phyloP scores from a whole-genome alignment of 2,113 vertebrate genomes.

The Prunella fulvescens region DNA sequence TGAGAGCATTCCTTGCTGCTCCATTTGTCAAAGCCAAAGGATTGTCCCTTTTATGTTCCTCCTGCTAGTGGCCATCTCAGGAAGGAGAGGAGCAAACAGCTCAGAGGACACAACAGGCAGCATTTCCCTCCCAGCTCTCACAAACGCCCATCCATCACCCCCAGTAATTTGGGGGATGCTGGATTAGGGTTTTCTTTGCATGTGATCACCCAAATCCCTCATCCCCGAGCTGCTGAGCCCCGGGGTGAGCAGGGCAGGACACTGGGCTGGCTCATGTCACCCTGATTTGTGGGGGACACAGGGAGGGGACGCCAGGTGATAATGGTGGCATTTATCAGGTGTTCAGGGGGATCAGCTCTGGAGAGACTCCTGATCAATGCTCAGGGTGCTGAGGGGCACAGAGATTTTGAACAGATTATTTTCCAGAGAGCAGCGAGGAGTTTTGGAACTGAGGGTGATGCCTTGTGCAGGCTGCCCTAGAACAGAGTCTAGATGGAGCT shows the following conservation, averaged over 20 bases:
- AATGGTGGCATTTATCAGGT: not conserved
- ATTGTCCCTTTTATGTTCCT: not conserved
- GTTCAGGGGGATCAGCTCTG: not conserved
- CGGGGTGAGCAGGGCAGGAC: not conserved
- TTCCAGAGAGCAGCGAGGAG: not conserved
- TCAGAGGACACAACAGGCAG: not conserved
- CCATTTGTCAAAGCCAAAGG: not conserved
- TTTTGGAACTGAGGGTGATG: not conserved
- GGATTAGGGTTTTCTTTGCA: not conserved
- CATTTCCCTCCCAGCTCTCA: not conserved
- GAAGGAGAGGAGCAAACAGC: not conserved
- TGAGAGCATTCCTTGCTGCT: not conserved
- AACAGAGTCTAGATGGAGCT: not conserved
- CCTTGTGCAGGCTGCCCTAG: not conserved
- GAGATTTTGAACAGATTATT: not conserved
- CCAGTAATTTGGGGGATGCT: not conserved
- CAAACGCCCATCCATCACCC: not conserved
- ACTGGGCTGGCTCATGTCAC: accelerated
- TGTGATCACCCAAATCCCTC: not conserved
- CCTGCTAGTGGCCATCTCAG: not conserved
- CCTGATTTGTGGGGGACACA: not conserved
- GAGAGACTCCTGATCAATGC: not conserved
- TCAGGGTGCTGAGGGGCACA: not conserved
- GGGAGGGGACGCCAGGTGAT: accelerated
- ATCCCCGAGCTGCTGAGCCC: not conserved